Evolutionary conservation across 2,797 vertebrate species (phyloP).

Genomic region (Lepilemur septentrionalis): DNA sequence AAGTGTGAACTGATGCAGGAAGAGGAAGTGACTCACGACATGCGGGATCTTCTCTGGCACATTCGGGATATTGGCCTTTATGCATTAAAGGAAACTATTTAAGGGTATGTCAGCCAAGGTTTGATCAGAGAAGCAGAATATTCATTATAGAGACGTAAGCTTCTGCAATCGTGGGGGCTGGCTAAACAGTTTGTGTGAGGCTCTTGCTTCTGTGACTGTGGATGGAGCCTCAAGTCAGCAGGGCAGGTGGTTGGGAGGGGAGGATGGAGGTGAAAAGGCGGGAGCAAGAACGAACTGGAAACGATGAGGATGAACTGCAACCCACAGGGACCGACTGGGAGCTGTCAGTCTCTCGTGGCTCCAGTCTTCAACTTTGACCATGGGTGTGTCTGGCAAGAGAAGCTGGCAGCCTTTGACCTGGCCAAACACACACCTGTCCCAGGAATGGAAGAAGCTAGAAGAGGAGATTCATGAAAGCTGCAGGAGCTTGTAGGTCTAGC

Average conservation of each 20-base stretch:
- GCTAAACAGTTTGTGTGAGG: background rate
- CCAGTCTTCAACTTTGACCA: background rate
- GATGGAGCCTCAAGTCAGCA: background rate
- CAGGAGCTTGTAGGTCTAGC: background rate
- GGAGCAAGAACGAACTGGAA: background rate
- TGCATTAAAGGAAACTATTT: background rate
- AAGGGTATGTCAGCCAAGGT: background rate
- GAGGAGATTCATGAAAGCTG: background rate
- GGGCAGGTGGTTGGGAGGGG: background rate
- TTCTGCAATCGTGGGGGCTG: background rate
- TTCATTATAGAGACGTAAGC: background rate
- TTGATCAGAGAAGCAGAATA: background rate
- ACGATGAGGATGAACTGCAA: background rate
- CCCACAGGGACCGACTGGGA: background rate
- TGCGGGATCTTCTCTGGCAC: background rate
- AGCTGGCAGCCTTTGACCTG: background rate
- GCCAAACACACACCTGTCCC: background rate
- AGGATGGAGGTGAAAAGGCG: background rate
- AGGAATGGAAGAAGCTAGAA: background rate
- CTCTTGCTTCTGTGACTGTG: background rate
- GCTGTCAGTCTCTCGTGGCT: background rate
- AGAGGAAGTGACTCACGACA: background rate
- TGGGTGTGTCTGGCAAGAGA: background rate
- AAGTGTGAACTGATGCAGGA: background rate
- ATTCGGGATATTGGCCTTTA: background rate